Percentiles rank a stretch among this genome's conserved stretches.
These are phyloP conservation scores for Montipora capricornis DNA, from an alignment of 64 coral and sea anemone genomes.

Conservation along the genomic window DNA sequence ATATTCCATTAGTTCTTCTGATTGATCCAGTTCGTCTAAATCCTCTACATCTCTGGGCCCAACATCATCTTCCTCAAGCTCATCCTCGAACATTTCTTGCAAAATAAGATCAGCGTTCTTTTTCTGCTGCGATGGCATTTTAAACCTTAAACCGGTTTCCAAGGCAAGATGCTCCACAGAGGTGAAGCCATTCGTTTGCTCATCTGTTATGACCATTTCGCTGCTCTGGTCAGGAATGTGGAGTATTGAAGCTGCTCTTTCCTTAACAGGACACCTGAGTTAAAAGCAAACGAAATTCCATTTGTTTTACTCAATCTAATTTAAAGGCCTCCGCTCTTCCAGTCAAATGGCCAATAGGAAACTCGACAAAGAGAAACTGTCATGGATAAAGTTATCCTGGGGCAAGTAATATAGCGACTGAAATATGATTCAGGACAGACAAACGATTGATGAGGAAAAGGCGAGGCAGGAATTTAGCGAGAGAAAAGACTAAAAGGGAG, in stretches of 20 bases:
- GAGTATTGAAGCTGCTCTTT: slow-evolving; percentile 19
- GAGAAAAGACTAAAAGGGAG: too few relatives aligned
- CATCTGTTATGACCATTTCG: background rate
- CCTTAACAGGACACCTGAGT: slow-evolving; percentile 23
- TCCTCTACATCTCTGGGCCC: slow-evolving; percentile 72
- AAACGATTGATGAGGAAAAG: too few relatives aligned
- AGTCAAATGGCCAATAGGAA: too few relatives aligned
- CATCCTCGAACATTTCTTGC: slow-evolving; percentile 98
- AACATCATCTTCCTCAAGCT: slow-evolving; percentile 79
- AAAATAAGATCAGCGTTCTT: slow-evolving; percentile 92
- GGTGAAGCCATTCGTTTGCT: slow-evolving; percentile 15
- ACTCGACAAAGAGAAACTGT: too few relatives aligned
- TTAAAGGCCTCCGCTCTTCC: too few relatives aligned
- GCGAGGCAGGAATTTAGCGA: too few relatives aligned
- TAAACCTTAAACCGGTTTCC: slow-evolving; percentile 80
- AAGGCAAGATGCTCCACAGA: slow-evolving; percentile 76
- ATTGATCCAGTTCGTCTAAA: slow-evolving; percentile 76
- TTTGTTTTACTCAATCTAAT: too few relatives aligned
- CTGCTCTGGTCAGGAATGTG: background rate
- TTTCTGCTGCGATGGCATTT: slow-evolving; percentile 88
- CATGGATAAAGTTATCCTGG: too few relatives aligned
- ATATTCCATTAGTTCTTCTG: slow-evolving; percentile 45
- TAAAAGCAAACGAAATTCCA: too few relatives aligned
- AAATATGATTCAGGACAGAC: too few relatives aligned
- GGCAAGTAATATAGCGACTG: too few relatives aligned